Evolutionary conservation across 2,888 invertebrate genomes (phyloP).

Genomic region (Coecobrya sp.): DNA sequence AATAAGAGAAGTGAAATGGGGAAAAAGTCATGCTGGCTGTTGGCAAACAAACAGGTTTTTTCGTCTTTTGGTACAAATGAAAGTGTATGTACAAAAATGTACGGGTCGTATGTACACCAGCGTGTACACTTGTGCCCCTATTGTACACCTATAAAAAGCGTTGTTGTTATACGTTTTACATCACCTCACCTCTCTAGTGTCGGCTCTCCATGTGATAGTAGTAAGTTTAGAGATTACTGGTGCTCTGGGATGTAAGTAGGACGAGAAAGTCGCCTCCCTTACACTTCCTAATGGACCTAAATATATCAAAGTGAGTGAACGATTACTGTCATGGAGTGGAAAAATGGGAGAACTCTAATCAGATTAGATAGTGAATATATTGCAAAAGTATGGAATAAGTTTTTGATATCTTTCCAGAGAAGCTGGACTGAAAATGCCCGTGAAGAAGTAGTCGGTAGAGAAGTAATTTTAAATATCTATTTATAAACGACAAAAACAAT

Average conservation of each 20-base stretch:
- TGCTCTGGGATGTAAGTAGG: slow-evolving; percentile 48
- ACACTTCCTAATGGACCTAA: slow-evolving; percentile 73
- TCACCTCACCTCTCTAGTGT: slow-evolving; percentile 16
- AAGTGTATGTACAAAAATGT: slow-evolving; percentile 32
- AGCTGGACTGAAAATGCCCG: background rate
- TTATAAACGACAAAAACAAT: slow-evolving; percentile 1
- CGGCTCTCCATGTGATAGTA: slow-evolving; percentile 34
- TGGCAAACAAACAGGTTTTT: slow-evolving; percentile 76
- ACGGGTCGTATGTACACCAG: background rate
- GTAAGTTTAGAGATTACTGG: slow-evolving; percentile 42
- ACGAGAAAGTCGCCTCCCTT: slow-evolving; percentile 67
- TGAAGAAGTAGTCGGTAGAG: background rate
- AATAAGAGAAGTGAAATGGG: slow-evolving; percentile 40
- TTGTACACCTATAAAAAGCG: background rate
- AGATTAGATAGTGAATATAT: slow-evolving; percentile 70
- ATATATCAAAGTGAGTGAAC: slow-evolving; percentile 70
- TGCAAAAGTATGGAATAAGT: slow-evolving; percentile 65
- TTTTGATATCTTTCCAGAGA: slow-evolving; percentile 61
- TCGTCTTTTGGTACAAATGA: slow-evolving; percentile 29
- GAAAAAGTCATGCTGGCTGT: slow-evolving; percentile 70
- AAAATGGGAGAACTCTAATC: slow-evolving; percentile 72
- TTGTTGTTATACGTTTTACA: background rate
- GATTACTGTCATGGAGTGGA: slow-evolving; percentile 76
- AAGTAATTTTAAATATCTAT: background rate
- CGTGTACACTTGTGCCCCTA: slow-evolving; percentile 1